Conservation (phyloP, 2,888 invertebrate species). For the Chrysotoxum bicinctum region DNA sequence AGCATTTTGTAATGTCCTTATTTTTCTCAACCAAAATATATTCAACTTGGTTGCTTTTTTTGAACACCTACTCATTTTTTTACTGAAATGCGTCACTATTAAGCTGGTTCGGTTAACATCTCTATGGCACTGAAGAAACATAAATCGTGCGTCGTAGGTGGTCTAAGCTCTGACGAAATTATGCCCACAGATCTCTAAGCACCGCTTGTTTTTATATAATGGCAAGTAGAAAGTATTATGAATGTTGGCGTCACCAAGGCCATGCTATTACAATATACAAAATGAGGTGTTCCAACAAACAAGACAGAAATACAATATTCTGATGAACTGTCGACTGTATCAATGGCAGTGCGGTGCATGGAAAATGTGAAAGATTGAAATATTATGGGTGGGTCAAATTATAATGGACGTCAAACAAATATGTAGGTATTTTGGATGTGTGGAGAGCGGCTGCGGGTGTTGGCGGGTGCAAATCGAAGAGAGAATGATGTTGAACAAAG, state of each 20-base stretch:
- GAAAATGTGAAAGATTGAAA: not conserved
- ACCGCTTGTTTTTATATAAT: not conserved
- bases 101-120: not conserved
- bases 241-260: not conserved
- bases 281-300: conserved; percentile 22
- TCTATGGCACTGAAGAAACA: not conserved
- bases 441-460: too few relatives aligned
- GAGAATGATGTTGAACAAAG: too few relatives aligned
- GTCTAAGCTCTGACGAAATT: not conserved
- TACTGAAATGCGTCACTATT: not conserved
- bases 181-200: not conserved
- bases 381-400: too few relatives aligned
- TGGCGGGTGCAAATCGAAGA: too few relatives aligned
- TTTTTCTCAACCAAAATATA: not conserved
- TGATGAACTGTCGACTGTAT: not conserved
- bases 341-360: not conserved
- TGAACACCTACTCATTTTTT: not conserved
- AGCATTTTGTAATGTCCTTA: conserved; percentile 2
- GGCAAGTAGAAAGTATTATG: not conserved
- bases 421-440: too few relatives aligned
- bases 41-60: not conserved
- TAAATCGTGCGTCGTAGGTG: conserved; percentile 12
- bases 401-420: too few relatives aligned
- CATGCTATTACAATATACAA: conserved; percentile 5
- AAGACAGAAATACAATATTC: conserved; percentile 4